Evolutionary conservation across 2,797 vertebrate species (phyloP).

Genomic region (Sebastes hubbsi): DNA sequence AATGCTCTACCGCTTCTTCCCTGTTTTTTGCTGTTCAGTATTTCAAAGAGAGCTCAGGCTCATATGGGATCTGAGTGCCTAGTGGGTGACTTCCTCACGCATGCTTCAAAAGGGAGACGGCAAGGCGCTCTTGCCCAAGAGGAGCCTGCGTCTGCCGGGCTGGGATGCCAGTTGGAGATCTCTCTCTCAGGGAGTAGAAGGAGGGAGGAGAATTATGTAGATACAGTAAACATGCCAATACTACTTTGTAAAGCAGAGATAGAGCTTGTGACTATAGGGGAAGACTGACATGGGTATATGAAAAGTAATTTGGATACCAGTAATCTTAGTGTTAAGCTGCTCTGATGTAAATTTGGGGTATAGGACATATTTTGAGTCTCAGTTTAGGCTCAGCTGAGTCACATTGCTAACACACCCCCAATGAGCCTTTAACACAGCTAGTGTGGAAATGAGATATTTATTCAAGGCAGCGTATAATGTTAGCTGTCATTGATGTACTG

Average conservation of each 20-base stretch:
- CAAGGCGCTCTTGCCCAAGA: background rate
- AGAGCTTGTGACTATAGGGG: background rate
- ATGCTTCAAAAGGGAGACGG: constrained; percentile 53
- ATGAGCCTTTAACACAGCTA: background rate
- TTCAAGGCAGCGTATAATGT: background rate
- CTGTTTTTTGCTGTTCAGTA: constrained; percentile 20
- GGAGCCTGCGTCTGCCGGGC: constrained; percentile 12
- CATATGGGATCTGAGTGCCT: constrained; percentile 39
- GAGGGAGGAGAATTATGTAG: constrained; percentile 7
- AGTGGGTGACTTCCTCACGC: constrained; percentile 49
- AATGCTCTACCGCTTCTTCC: background rate
- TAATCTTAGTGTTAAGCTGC: background rate
- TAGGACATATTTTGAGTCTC: background rate
- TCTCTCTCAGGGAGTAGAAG: constrained; percentile 18
- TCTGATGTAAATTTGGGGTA: background rate
- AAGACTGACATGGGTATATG: background rate
- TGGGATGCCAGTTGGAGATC: constrained; percentile 11
- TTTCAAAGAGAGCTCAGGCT: constrained; percentile 52
- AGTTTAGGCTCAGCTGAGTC: background rate
- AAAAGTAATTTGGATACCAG: background rate
- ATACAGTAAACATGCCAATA: background rate
- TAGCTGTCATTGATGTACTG: background rate
- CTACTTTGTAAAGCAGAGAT: constrained; percentile 1
- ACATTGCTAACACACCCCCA: background rate
- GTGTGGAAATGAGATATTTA: background rate